phyloP scores from a whole-genome alignment of 2,888 invertebrate genomes.

The Bruchidius siliquastri region DNA sequence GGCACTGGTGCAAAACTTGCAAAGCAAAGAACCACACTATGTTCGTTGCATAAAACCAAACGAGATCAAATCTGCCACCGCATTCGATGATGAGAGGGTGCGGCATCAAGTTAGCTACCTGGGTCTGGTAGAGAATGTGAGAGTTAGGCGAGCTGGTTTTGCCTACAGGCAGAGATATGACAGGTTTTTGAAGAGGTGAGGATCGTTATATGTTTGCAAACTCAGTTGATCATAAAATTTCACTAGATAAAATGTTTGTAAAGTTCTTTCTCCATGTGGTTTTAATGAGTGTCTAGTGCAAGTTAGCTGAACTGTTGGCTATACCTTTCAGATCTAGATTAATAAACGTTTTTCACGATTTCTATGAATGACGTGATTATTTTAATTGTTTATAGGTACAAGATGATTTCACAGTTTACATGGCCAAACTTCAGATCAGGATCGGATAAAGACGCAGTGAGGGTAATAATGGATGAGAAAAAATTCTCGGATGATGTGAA shows the following conservation, averaged over 20 bases:
- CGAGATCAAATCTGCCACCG: slow-evolving; percentile 81
- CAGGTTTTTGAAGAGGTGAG: slow-evolving; percentile 77
- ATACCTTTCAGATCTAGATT: no score
- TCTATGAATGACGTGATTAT: no score
- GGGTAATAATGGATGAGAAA: slow-evolving; percentile 77
- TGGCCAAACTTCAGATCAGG: slow-evolving; percentile 93
- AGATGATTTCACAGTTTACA: slow-evolving; percentile 92
- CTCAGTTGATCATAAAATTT: no score
- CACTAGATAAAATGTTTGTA: no score
- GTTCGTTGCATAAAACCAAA: slow-evolving; percentile 97
- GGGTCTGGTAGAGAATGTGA: slow-evolving; percentile 91
- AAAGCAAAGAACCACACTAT: slow-evolving; percentile 93
- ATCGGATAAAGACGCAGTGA: slow-evolving; percentile 75
- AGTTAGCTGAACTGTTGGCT: no score
- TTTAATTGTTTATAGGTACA: slow-evolving; percentile 62
- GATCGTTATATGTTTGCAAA: neutral
- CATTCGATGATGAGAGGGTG: slow-evolving; percentile 79
- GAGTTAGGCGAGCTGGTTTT: slow-evolving; percentile 94
- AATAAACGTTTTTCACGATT: no score
- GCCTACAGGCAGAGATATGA: slow-evolving; percentile 94
- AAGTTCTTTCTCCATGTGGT: no score
- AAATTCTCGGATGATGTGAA: slow-evolving; percentile 78
- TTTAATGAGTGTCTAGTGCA: no score
- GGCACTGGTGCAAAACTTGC: slow-evolving; percentile 79
- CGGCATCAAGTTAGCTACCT: slow-evolving; percentile 77